Base-by-base conservation (phyloP, 2,113 vertebrate species). In the Vimba vimba region DNA sequence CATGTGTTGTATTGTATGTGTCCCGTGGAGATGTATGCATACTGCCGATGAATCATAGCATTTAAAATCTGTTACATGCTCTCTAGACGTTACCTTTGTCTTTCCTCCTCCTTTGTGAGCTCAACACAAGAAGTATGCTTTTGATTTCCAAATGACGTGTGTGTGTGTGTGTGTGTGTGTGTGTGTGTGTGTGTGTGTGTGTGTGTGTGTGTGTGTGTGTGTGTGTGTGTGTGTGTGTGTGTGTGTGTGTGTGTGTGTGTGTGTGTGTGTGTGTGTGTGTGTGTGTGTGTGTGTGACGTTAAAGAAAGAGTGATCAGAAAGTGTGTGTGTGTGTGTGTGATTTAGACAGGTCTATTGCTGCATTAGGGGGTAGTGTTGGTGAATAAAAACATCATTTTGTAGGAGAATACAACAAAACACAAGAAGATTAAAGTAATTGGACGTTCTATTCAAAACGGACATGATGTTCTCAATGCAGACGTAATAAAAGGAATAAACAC, bases 341-440 rank as follows among this genome's bases (percentile, higher is more conserved):
- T 86, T 85, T 85, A 79, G 86, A 88, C 80, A 84, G 87, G 87
- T 86, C 89, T 81, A 86, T 81, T 82, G 85, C 79, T 87, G 64
- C 76, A 84, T 84, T 17, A 50, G 86, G 73, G 66, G 52, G 39
- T 84, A 73, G 86, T 52, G 77, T 75, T 77, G 85, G 87, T 84
- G n/a, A 88, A 85, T 66, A 69, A 64, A 84, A 82, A 66, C 60
- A 52, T 77, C 4, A 36, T 87, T 89, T 86, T 88, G 81, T 90
- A 79, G 79, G 39, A 87, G 68, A 71, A 77, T 62, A 62, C 74
- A 64, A 52, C 39, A 64, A 78, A 52, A 57, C 73, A 75, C 2
- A 17, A 33, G 47, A 77, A 33, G n/a, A 75, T n/a, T 50, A 60
- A 57, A 66, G 57, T 76, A 57, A 79, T 75, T 79, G 60, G 39